phyloP scores from a whole-genome alignment of 2,113 vertebrate species.

The Solenodon paradoxus region DNA sequence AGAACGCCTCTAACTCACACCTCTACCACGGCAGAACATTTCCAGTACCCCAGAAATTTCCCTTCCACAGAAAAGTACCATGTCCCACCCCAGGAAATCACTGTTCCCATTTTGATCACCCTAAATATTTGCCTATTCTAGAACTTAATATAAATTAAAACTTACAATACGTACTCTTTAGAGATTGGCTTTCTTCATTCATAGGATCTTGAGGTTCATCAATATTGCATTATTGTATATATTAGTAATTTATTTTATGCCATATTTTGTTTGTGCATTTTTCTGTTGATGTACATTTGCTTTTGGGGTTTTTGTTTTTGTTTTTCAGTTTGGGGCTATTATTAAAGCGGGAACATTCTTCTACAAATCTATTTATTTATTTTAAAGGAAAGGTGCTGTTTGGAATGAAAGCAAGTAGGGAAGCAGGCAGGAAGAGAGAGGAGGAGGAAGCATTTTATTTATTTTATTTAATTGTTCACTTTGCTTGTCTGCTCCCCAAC shows the following conservation, averaged over 20 bases:
- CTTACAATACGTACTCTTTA: background rate
- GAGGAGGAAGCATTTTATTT: too few relatives aligned
- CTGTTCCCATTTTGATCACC: background rate
- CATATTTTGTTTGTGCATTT: background rate
- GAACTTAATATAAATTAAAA: background rate
- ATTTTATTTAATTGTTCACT: too few relatives aligned
- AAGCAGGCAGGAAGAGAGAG: too few relatives aligned
- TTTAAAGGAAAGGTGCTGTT: too few relatives aligned
- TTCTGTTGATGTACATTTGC: background rate
- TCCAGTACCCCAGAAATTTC: background rate
- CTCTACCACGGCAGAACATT: background rate
- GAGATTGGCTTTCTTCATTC: background rate
- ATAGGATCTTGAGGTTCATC: background rate
- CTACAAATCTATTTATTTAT: background rate
- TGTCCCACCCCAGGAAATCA: background rate
- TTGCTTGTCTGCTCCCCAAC: too few relatives aligned
- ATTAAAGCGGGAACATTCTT: background rate
- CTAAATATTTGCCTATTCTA: background rate
- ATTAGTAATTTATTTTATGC: background rate
- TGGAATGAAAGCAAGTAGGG: too few relatives aligned
- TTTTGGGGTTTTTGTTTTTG: too few relatives aligned
- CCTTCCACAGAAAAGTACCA: background rate
- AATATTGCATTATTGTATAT: background rate
- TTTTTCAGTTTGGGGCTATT: background rate
- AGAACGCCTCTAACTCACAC: background rate